Conservation (phyloP, 2,113 vertebrate species). For the Podiceps cristatus region DNA sequence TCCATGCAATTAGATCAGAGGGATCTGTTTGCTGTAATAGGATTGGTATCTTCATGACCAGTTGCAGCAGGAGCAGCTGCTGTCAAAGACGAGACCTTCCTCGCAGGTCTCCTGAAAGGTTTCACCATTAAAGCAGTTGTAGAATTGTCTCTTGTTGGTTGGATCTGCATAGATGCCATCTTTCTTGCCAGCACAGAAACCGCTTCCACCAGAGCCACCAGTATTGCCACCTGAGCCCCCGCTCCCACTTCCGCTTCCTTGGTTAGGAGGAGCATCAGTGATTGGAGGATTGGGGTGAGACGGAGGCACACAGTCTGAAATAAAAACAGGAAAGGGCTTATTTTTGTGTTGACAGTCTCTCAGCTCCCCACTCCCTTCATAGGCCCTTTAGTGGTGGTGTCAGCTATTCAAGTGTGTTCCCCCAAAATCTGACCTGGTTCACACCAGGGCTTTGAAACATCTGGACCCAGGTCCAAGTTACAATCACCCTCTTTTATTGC, state of each 20-base stretch:
- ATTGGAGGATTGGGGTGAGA: slow-evolving; percentile 18
- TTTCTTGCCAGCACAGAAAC: slow-evolving; percentile 78
- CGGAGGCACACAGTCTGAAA: slow-evolving; percentile 61
- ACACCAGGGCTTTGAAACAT: not conserved
- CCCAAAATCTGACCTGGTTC: not conserved
- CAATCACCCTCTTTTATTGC: too few species aligned
- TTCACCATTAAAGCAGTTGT: slow-evolving; percentile 58
- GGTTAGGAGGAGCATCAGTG: slow-evolving; percentile 27
- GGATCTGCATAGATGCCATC: slow-evolving; percentile 75
- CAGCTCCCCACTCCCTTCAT: not conserved
- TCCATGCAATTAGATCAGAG: too few species aligned
- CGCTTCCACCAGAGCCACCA: not conserved
- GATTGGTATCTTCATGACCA: slow-evolving; percentile 15
- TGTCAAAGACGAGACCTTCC: slow-evolving; percentile 65
- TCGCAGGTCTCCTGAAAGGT: slow-evolving; percentile 52
- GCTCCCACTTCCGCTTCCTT: not conserved
- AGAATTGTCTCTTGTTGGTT: slow-evolving; percentile 72
- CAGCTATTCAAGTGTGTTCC: not conserved
- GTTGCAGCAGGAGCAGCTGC: slow-evolving; percentile 80
- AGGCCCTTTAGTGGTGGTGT: not conserved
- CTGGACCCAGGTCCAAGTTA: not conserved
- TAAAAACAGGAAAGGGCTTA: not conserved
- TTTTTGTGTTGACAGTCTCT: not conserved
- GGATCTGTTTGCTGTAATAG: rapidly evolving
- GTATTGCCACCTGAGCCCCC: not conserved